Evolutionary conservation across 1,140 invertebrate genomes (phyloP), one percentile per base, ranked within the genome.

Genomic region (Goniozus legneri): DNA sequence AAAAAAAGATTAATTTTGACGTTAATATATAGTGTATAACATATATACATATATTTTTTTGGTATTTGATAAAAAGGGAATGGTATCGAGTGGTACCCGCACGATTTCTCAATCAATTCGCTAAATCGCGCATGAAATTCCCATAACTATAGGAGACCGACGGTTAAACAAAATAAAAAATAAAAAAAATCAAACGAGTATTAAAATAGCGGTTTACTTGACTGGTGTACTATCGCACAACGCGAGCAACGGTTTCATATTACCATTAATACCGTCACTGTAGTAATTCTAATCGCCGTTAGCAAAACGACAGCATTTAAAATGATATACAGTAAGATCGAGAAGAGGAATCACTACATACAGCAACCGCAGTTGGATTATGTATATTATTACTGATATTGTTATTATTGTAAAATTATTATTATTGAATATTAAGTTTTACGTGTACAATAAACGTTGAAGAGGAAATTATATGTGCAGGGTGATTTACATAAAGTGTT

Each of bases 401-500:
- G 63, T 65, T 62, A 69, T 62, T 56, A 52, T 52, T 64, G 54
- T 61, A 63, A 56, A 49, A 56, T 64, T 60, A 52, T 56, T 22
- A 56, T 58, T 61, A 62, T 58, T 58, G 44, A 43, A 65, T 62
- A 67, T 61, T 64, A 46, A 66, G 63, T 70, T 69, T 61, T n/a
- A 63, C 61, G 63, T 70, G 60, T 69, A 69, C 69, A 59, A 66
- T 64, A 67, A 70, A 67, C 50, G 42, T 60, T 27, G 19, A 38
- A 44, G 35, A 21, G 12, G 35, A 45, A 45, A 50, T 15, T n/a
- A 35, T 40, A 50, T 30, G 44, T 12, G 24, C 33, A 40, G 27
- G 20, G 38, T 39, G 14, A 33, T 51, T 31, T 41, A 41, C 45
- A 51, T 46, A 51, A 30, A 33, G 34, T 1, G 14, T 45, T 44